Evolutionary conservation across 2,888 invertebrate species (phyloP), one percentile per base, ranked within the genome.

Genomic region (Pseudeuparius sepicola): DNA sequence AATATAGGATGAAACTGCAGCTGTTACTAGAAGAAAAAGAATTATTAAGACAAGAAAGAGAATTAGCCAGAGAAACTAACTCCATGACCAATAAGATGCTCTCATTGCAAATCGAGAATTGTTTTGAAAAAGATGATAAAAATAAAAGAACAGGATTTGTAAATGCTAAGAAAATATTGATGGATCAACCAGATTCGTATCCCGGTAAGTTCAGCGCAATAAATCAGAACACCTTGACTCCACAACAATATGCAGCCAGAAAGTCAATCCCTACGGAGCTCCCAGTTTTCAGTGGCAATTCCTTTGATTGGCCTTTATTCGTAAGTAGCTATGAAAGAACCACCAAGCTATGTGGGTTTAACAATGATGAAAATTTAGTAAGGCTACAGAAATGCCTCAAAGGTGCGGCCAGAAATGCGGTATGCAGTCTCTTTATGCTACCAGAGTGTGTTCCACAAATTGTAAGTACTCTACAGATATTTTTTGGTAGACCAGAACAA

Each of bases 401-500:
- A 31, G 36, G 30, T 7, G 14, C 31, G 13, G 31, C 36, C 9
- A 36, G 15, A 25, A 24, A 24, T 10, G 18, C 24, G 31, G 36
- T 31, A 2, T 31, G 25, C 31, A 31, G 24, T 17, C 25, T 31
- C 31, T 20, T 36, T 6, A 36, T 31, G 5, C 23, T 23, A 13
- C 31, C 30, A 14, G 36, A 31, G 24, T 36, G 36, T 15, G 36
- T 35, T n/a, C 27, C 37, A 2, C 18, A 32, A 17, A 36, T 32
- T 5, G 32, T 32, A 5, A 26, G 7, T 11, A 31, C 38, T 9
- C 17, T 37, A 12, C 15, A 37, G 24, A 37, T 37, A 10, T 27
- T 36, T 9, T 36, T 14, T 6, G 25, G 26, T 16, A 34, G 38
- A 26, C 34, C 38, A 30, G 34, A 34, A n/a, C 30, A 34, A 18